These are phyloP conservation scores for Diplodus sargus DNA, from an alignment of 2,797 vertebrate genomes.

Conservation along the genomic window DNA sequence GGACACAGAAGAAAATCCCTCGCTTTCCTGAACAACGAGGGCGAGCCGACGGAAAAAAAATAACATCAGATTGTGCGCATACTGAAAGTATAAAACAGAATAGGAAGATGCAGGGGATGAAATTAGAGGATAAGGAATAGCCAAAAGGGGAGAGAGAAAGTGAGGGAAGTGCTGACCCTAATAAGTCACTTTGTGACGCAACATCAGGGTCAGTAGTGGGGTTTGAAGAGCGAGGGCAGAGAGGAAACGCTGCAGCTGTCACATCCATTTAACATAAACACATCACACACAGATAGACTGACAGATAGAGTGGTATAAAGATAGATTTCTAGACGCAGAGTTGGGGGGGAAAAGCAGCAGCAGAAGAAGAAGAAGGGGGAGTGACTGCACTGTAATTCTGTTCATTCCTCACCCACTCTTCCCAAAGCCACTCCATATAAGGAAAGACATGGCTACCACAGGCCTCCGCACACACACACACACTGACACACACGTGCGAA, in stretches of 20 bases:
- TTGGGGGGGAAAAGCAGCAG: constrained; percentile 6
- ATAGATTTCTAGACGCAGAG: constrained; percentile 19
- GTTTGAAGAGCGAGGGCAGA: background rate
- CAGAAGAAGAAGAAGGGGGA: constrained; percentile 45
- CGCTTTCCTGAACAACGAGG: constrained; percentile 17
- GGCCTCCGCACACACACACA: constrained; percentile 37
- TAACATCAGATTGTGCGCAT: background rate
- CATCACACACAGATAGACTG: background rate
- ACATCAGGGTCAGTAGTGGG: constrained; percentile 41
- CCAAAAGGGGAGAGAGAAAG: constrained; percentile 4
- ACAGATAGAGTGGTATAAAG: background rate
- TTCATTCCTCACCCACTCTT: constrained; percentile 78
- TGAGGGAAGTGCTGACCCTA: constrained; percentile 47
- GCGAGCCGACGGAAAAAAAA: constrained; percentile 6
- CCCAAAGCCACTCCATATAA: constrained; percentile 78
- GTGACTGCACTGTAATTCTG: constrained; percentile 72
- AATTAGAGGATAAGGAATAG: constrained; percentile 17
- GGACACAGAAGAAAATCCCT: constrained; percentile 8
- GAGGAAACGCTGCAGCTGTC: constrained; percentile 5
- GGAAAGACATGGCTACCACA: constrained; percentile 68
- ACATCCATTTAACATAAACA: constrained; percentile 28
- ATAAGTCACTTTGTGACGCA: constrained; percentile 62
- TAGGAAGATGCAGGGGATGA: constrained; percentile 10
- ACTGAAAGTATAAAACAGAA: background rate
- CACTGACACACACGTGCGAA: constrained; percentile 13